phyloP scores from a whole-genome alignment of 2,888 invertebrate genomes.

The Sarcophaga rosellei region DNA sequence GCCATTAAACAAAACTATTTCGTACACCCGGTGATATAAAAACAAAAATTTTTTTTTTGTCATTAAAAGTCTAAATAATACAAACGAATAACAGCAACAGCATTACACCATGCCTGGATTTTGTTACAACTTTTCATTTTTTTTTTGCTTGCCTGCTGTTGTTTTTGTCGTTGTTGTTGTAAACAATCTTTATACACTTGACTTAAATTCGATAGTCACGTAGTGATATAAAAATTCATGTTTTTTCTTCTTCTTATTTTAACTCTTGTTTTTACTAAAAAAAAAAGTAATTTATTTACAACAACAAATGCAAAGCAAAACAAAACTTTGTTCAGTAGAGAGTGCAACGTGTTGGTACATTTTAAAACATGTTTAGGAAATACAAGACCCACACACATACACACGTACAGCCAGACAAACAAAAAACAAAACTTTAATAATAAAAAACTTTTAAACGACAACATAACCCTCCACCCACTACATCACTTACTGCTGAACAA shows the following conservation, averaged over 20 bases:
- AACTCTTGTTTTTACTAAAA: background rate
- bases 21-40: background rate
- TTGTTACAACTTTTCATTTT: background rate
- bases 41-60: slow-evolving; percentile 51
- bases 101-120: slow-evolving; percentile 23
- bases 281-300: slow-evolving; percentile 20
- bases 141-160: background rate
- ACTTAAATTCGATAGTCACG: slow-evolving; percentile 57
- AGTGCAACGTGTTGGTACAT: background rate
- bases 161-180: background rate
- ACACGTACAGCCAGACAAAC: background rate
- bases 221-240: slow-evolving; percentile 6
- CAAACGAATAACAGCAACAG: background rate
- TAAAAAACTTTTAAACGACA: slow-evolving; percentile 9
- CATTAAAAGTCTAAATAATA: slow-evolving; percentile 25
- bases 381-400: background rate
- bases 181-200: slow-evolving; percentile 48
- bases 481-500: background rate
- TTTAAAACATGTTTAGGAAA: background rate
- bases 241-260: background rate
- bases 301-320: no score
- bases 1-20: background rate
- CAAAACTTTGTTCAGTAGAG: background rate
- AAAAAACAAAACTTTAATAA: slow-evolving; percentile 6
- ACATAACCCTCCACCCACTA: background rate